Evolutionary conservation across 2,113 vertebrate genomes (phyloP), one percentile per base, ranked within the genome.

Genomic region (Miniopterus natalensis): DNA sequence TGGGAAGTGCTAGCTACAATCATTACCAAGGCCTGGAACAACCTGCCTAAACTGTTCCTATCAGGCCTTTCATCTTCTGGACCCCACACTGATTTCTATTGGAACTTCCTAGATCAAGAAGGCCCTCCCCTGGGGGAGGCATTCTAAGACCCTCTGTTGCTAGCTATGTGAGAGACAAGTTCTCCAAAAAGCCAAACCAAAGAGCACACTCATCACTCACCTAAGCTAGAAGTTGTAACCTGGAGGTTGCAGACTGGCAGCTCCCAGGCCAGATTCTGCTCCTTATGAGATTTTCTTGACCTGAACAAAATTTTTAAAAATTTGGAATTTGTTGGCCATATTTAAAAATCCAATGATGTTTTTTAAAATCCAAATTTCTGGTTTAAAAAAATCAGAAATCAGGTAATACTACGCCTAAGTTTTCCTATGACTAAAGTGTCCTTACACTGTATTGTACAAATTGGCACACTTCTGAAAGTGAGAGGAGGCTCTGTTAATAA

Each of bases 271-370:
- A 77, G 6, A 84, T 79, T 63, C 91, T 55, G 42, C 1, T 55
- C 65, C 42, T 31, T 2, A 8, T 49, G 25, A 75, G 9, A 92
- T 90, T 71, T 80, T 55, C 49, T 91, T 96, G 29, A 27, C 29
- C n/a, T 85, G 12, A 5, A 85, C 2, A 84, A 92, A 45, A 59
- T 81, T 74, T 90, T 89, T 25, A 0, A 27, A 87, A 87, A 29
- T 31, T 40, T 79, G 3, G 31, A 68, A 90, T 88, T 74, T 80
- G 9, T 71, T 88, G 65, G 6, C 29, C 47, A 70, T 13, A 29
- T 80, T 75, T 75, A 74, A 93, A 95, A 97, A 66, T 49, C 18
- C 25, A 90, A 73, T 94, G 42, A 71, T 81, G 21, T 88, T 77
- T 61, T 81, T 80, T 27, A 93, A 93, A 84, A 36, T 1, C 3